These are phyloP conservation scores for Phycodurus eques DNA, from an alignment of 2,113 vertebrate genomes.

Conservation along the genomic window DNA sequence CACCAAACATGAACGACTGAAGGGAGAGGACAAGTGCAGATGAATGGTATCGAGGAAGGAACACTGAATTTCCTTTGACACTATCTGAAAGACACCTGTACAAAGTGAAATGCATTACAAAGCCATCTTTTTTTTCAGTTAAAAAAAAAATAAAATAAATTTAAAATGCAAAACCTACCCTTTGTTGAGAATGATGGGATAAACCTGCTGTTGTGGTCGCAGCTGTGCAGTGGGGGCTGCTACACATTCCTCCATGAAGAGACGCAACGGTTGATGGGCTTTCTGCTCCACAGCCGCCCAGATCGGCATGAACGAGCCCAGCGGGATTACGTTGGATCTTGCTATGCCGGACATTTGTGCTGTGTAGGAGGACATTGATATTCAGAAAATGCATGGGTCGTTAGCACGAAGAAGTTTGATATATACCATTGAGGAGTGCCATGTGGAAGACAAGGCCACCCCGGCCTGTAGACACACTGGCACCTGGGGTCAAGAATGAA, in stretches of 20 bases:
- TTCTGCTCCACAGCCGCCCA: conserved; percentile 69
- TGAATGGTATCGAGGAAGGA: conserved; percentile 61
- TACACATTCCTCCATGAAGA: conserved; percentile 75
- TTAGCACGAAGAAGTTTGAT: too few relatives aligned
- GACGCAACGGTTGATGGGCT: conserved; percentile 70
- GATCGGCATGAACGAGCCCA: conserved; percentile 74
- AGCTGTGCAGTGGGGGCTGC: conserved; percentile 55
- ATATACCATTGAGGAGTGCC: conserved; percentile 65
- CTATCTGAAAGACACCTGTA: conserved; percentile 74
- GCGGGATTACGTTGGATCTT: conserved; percentile 48
- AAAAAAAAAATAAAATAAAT: background rate
- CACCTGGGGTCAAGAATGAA: conserved; percentile 34
- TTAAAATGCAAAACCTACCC: conserved; percentile 54
- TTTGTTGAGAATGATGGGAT: conserved; percentile 72
- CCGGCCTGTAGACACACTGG: conserved; percentile 39
- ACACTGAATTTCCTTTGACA: conserved; percentile 53
- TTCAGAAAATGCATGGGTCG: background rate
- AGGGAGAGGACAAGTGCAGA: conserved; percentile 65
- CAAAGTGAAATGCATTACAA: background rate
- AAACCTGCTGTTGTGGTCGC: conserved; percentile 19
- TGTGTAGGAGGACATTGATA: conserved; percentile 12
- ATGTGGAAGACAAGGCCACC: conserved; percentile 67
- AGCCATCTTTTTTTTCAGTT: background rate
- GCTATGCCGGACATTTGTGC: conserved; percentile 60
- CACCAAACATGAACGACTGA: conserved; percentile 67